Evolutionary conservation across 2,113 vertebrate genomes (phyloP), one percentile per base, ranked within the genome.

Genomic region (Madoqua kirkii): DNA sequence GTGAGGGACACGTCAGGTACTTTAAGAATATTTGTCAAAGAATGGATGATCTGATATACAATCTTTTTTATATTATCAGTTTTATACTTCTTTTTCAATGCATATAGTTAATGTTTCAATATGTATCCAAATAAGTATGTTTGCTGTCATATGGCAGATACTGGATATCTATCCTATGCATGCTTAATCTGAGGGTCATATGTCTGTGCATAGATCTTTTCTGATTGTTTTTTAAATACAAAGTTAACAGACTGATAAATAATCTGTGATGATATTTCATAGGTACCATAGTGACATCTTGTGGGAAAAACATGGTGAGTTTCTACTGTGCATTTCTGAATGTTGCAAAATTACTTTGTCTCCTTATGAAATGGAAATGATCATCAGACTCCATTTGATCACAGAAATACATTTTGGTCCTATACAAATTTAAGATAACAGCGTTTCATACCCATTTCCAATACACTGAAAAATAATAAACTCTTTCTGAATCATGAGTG

Each of bases 201-300:
- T 62, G 17, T n/a, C 54, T 52, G 57, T 33, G 3, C 60, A 9
- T 43, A 48, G 43, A 33, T 67, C 6, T 74, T 94, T 88, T 90
- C 55, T 40, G 25, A 84, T 60, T 82, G 33, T n/a, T 94, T 93
- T 92, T 87, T 2, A 19, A 82, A 95, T 96, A 60, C 91, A 96
- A 95, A 94, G 50, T 67, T 74, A 78, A 96, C n/a, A 93, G 98
- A 74, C 88, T 43, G 89, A 98, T 57, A 98, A 97, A 98, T 97
- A 54, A 94, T 60, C 31, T 78, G 14, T 81, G 85, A 79, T 12
- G 55, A 0, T 90, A 76, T 93, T 98, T 97, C 83, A 59, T 91
- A 94, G 62, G 85, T 97, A 87, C 84, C 96, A 95, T 60, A 97
- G 98, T 97, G 98, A 97, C 98, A 98, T 95, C 96, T 98, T 95